A percentile compares a stretch with the other conserved stretches of the same genome.
phyloP scores from a whole-genome alignment of 2,888 invertebrate genomes.

The Nemurella pictetii region DNA sequence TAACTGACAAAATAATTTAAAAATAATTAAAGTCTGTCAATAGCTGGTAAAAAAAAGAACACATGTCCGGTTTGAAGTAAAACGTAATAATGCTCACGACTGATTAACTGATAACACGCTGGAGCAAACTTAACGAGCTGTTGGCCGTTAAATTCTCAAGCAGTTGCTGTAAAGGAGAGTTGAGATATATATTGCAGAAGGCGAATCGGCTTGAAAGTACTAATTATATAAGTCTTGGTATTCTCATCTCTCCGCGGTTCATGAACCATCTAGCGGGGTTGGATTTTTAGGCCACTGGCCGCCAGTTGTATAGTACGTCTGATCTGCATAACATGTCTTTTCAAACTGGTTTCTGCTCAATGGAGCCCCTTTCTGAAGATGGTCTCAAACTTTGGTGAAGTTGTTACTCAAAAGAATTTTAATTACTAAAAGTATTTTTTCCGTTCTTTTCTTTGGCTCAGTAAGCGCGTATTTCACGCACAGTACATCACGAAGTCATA shows the following conservation, averaged over 20 bases:
- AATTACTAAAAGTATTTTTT: neutral
- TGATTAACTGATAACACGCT: too few relatives aligned
- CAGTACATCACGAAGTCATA: neutral
- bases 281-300: neutral
- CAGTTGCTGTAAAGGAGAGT: too few relatives aligned
- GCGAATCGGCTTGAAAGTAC: too few relatives aligned
- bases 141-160: too few relatives aligned
- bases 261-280: neutral
- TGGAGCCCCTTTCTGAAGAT: neutral
- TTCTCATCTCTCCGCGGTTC: neutral
- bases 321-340: neutral
- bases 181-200: neutral
- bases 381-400: neutral
- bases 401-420: neutral
- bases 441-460: neutral
- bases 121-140: too few relatives aligned
- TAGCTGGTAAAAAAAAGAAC: too few relatives aligned
- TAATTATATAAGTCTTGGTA: neutral
- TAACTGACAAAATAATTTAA: too few relatives aligned
- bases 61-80: too few relatives aligned
- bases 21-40: too few relatives aligned
- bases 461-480: neutral
- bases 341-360: neutral
- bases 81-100: too few relatives aligned
- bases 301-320: neutral